A percentile compares a stretch with the other conserved stretches of the same genome.
Conservation (phyloP, 2,113 vertebrate species). For the Cryptomyrus ogoouensis region DNA sequence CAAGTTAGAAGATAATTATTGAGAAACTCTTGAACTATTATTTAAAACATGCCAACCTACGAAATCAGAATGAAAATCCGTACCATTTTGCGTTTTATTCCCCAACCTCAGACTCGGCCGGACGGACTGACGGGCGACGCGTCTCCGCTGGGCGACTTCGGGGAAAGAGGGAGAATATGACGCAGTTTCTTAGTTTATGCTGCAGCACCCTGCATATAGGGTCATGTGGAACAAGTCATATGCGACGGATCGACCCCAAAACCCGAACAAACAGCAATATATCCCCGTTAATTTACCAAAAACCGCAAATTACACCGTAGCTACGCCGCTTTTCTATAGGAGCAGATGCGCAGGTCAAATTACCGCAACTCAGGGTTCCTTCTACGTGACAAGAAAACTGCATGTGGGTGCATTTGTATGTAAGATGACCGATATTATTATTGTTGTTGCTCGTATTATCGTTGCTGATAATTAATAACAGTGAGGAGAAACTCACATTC, state of each 20-base stretch:
- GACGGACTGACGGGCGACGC: conserved; percentile 18
- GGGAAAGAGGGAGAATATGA: conserved; percentile 39
- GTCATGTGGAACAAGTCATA: conserved; percentile 43
- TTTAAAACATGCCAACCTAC: background rate
- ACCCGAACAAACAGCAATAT: background rate
- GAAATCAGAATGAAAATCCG: conserved; percentile 4
- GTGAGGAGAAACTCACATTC: background rate
- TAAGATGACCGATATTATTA: background rate
- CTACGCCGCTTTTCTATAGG: background rate
- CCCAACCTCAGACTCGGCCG: conserved; percentile 30
- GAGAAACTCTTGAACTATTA: background rate
- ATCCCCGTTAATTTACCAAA: background rate
- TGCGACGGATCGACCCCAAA: conserved; percentile 24
- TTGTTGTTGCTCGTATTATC: background rate
- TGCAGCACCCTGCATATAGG: conserved; percentile 27
- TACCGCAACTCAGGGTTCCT: background rate
- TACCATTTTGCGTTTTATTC: conserved; percentile 43
- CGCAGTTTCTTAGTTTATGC: conserved; percentile 39
- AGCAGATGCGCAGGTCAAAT: background rate
- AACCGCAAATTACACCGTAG: background rate
- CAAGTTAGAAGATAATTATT: background rate
- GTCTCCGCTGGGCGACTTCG: conserved; percentile 32
- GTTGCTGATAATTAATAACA: background rate
- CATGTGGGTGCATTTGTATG: background rate
- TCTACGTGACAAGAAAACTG: background rate